Conservation (phyloP, 2,113 vertebrate species). For the Pseudopodoces humilis region DNA sequence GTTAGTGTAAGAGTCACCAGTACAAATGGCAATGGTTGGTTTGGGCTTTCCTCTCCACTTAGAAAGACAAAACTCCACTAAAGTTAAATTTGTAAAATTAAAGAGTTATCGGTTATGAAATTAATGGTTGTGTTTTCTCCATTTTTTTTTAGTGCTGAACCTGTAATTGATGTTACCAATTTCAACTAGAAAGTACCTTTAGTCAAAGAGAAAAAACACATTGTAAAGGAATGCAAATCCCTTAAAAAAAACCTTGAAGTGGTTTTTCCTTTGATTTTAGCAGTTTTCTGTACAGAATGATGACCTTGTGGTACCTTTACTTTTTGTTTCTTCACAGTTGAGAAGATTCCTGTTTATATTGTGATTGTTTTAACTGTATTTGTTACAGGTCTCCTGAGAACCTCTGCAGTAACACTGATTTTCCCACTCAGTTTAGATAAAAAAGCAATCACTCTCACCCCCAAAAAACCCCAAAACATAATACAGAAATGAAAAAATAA, state of each 20-base stretch:
- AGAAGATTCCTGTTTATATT: not conserved
- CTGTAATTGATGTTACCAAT: not conserved
- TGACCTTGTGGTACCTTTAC: not conserved
- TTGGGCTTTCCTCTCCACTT: not conserved
- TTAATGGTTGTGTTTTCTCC: not conserved
- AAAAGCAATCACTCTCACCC: not conserved
- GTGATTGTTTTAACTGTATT: not conserved
- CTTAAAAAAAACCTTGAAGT: not conserved
- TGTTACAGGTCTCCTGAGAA: not conserved
- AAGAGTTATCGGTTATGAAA: not conserved
- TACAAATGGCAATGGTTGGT: not conserved
- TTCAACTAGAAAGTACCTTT: not conserved
- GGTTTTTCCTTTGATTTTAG: not conserved
- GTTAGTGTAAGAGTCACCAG: not conserved
- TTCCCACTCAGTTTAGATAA: not conserved
- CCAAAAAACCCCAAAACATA: not conserved
- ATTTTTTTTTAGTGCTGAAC: not conserved
- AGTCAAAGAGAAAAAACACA: not conserved
- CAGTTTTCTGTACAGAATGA: not conserved
- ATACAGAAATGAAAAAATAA: not conserved
- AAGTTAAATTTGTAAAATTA: not conserved
- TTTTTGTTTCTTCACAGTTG: not conserved
- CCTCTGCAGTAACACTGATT: not conserved
- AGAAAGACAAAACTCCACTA: not conserved
- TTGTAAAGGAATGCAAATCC: not conserved